Conservation (phyloP, 2,113 vertebrate species). For the Xerus inauris region DNA sequence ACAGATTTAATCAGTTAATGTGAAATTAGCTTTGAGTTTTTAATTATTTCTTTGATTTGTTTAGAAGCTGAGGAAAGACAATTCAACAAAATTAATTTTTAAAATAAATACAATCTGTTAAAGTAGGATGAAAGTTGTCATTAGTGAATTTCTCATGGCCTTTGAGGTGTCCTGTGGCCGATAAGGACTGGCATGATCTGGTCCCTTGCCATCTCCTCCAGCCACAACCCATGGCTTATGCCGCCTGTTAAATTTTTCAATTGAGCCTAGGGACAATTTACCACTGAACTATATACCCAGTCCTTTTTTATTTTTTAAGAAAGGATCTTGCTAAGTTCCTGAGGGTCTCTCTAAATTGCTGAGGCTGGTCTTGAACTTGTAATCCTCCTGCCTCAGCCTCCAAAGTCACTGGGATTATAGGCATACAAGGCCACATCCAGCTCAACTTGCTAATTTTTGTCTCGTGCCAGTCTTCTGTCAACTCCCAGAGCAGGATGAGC, state of each 20-base stretch:
- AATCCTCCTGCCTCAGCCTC: no score
- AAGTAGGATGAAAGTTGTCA: not conserved
- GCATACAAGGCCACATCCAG: no score
- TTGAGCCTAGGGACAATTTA: no score
- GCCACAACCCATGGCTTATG: not conserved
- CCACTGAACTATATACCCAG: no score
- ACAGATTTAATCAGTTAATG: not conserved
- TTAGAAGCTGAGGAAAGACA: constrained; percentile 13
- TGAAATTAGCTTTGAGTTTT: constrained; percentile 48
- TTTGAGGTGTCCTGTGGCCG: not conserved
- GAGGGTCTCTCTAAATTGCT: no score
- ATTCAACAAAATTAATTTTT: constrained; percentile 43
- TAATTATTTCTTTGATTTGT: constrained; percentile 44
- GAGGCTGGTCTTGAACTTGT: no score
- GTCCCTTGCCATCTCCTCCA: not conserved
- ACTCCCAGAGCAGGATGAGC: not conserved
- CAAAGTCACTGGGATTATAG: no score
- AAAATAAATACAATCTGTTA: not conserved
- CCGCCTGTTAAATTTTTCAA: not conserved
- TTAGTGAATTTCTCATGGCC: not conserved
- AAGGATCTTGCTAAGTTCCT: no score
- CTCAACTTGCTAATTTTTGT: no score
- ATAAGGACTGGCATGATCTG: no score
- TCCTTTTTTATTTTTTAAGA: no score
- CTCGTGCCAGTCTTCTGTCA: not conserved